A percentile compares a stretch with the other conserved stretches of the same genome.
Evolutionary conservation across 2,888 invertebrate species (phyloP).

Genomic region (Dolomedes plantarius): DNA sequence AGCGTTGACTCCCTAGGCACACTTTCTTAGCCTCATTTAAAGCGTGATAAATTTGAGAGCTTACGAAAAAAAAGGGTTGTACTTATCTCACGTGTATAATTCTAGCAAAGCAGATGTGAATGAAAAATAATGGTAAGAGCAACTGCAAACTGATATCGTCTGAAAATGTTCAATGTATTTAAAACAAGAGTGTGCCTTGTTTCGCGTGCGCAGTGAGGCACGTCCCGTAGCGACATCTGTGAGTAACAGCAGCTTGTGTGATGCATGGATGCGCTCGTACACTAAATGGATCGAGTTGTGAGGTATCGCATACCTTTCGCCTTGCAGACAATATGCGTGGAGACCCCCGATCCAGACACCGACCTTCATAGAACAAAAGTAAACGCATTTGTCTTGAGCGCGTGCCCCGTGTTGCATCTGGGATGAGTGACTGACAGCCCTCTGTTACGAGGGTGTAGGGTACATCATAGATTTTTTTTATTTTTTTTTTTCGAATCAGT

Average conservation of each 20-base stretch:
- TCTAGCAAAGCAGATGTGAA: neutral
- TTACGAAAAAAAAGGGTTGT: too few relatives aligned
- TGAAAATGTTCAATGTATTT: neutral
- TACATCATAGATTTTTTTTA: neutral
- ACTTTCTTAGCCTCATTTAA: too few relatives aligned
- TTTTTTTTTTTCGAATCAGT: neutral
- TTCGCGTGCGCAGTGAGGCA: neutral
- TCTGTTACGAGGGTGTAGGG: neutral
- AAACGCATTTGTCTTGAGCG: neutral
- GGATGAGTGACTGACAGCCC: neutral
- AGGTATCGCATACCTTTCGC: conserved; percentile 10
- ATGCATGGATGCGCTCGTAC: neutral
- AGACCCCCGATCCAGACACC: neutral
- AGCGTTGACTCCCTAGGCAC: too few relatives aligned
- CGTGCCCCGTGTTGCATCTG: neutral
- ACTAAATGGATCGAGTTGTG: neutral
- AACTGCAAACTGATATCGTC: neutral
- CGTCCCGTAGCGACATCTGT: conserved; percentile 2
- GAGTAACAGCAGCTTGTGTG: neutral
- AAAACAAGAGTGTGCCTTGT: neutral
- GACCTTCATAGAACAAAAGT: neutral
- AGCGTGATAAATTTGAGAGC: too few relatives aligned
- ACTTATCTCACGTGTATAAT: too few relatives aligned
- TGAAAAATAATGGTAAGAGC: neutral
- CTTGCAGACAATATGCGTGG: neutral